Evolutionary conservation across 2,888 invertebrate species (phyloP), one percentile per base, ranked within the genome.

Genomic region (Leucoptera coffeella): DNA sequence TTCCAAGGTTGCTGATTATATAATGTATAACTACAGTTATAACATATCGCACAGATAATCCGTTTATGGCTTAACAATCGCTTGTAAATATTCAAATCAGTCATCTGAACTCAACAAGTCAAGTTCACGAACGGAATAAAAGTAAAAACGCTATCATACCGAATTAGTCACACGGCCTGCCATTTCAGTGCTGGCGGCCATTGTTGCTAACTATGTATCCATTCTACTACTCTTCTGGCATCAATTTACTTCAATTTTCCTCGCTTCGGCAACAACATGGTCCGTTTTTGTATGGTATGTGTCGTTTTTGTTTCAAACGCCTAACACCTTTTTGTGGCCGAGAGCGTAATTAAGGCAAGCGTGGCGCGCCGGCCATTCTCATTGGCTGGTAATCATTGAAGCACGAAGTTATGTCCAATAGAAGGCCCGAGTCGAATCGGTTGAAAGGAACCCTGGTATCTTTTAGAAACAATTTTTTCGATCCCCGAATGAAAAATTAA

Each of bases 241-340:
- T 40, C 40, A 59, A 59, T 60, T 57, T 59, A 57, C 44, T 30
- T 30, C 57, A 42, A 60, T 60, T 60, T 51, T 54, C 56, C 42
- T 46, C 59, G 59, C 47, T 43, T 47, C n/a, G n/a, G n/a, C n/a
- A n/a, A n/a, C n/a, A n/a, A n/a, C n/a, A n/a, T n/a, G n/a, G n/a
- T n/a, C n/a, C n/a, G n/a, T n/a, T n/a, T n/a, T n/a, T n/a, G n/a
- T n/a, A n/a, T n/a, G n/a, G n/a, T 35, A 34, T 32, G 33, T 31
- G 34, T 29, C 37, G 40, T 43, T 47, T 43, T 45, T 50, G 50
- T 55, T 50, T 47, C 41, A 38, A 43, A 33, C 31, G 31, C 30
- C 30, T 36, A 35, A 33, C 29, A n/a, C 17, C 17, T 17, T 17
- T 17, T 17, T 17, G 6, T 6, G 6, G 17, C 6, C 17, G 9